Conservation (phyloP, 2,113 vertebrate genomes). For the Copsychus sechellarum region DNA sequence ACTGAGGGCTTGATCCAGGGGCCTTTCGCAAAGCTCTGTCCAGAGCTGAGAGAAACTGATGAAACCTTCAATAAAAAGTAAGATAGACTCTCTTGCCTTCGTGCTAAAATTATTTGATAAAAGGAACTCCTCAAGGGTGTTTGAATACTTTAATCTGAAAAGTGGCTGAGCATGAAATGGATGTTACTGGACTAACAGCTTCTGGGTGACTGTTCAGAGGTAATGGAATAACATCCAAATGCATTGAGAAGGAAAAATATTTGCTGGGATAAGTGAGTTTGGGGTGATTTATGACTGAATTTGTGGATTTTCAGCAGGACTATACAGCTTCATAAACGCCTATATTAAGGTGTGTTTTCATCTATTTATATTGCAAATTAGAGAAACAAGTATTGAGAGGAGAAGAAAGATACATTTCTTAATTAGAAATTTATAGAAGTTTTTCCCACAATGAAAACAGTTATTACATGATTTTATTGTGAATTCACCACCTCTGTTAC, state of each 20-base stretch:
- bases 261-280: background rate
- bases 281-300: background rate
- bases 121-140: background rate
- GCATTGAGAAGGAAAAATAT: background rate
- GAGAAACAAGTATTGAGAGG: background rate
- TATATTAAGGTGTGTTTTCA: background rate
- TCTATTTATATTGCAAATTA: background rate
- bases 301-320: background rate
- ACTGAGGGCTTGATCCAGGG: background rate
- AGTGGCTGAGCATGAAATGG: background rate
- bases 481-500: background rate
- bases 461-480: background rate
- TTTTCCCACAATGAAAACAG: background rate
- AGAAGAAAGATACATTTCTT: background rate
- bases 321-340: background rate
- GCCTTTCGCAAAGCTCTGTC: background rate
- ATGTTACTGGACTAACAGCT: background rate
- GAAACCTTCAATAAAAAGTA: background rate
- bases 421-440: constrained; percentile 18
- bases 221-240: constrained; percentile 20
- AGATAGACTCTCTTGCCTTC: background rate
- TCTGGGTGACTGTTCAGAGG: background rate
- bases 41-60: background rate
- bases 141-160: background rate
- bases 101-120: background rate